Evolutionary conservation across 1,140 invertebrate species (phyloP).

Genomic region (Tetragonula clypearis): DNA sequence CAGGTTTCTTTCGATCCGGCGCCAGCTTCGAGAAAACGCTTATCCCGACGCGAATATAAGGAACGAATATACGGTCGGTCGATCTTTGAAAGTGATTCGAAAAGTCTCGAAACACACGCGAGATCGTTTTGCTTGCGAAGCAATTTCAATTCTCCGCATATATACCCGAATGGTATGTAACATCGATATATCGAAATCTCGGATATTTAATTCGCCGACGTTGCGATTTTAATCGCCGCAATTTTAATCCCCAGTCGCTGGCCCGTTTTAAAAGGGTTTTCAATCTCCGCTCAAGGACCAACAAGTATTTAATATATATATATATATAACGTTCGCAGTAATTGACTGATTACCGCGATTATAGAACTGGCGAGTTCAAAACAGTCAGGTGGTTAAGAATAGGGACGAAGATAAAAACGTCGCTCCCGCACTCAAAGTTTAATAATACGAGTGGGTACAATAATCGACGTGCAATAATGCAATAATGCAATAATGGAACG

Average conservation of each 20-base stretch:
- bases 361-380: background rate
- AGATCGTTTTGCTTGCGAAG: too few relatives aligned
- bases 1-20: background rate
- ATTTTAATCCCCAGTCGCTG: background rate
- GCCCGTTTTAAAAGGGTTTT: background rate
- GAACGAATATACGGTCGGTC: background rate
- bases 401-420: background rate
- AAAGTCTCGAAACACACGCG: too few relatives aligned
- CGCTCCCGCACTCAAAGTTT: background rate
- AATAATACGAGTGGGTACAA: background rate
- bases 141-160: too few relatives aligned
- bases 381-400: background rate
- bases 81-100: background rate
- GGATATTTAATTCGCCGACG: too few relatives aligned
- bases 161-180: too few relatives aligned
- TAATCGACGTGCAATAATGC: background rate
- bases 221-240: too few relatives aligned
- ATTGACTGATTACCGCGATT: slow-evolving; percentile 20
- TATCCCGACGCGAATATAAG: too few relatives aligned
- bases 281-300: background rate
- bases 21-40: background rate
- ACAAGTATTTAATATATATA: too few relatives aligned
- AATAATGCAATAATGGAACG: background rate
- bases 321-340: background rate
- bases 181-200: too few relatives aligned